Evolutionary conservation across 2,888 invertebrate genomes (phyloP).

Genomic region (Cerastis leucographa): DNA sequence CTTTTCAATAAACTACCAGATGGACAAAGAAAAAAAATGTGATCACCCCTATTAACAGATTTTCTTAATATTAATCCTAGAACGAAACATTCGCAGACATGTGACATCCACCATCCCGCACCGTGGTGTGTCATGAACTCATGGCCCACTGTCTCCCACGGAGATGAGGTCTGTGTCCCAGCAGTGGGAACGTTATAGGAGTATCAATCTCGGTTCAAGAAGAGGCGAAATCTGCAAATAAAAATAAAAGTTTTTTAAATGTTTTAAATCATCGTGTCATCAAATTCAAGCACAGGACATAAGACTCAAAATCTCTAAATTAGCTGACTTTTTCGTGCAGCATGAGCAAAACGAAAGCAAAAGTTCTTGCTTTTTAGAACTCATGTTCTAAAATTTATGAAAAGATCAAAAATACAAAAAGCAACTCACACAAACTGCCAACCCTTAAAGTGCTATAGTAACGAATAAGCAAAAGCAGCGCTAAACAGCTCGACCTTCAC

Average conservation of each 20-base stretch:
- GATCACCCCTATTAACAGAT: no score
- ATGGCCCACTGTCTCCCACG: background rate
- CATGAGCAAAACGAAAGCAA: background rate
- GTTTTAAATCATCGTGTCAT: background rate
- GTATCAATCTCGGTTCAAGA: background rate
- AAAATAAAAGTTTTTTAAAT: background rate
- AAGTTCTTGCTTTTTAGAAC: no score
- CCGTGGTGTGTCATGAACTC: background rate
- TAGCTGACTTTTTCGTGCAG: background rate
- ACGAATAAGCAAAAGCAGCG: slow-evolving; percentile 31
- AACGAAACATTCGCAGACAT: background rate
- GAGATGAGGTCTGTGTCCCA: background rate
- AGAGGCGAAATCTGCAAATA: background rate
- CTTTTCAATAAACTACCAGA: no score
- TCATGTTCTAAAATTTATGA: background rate
- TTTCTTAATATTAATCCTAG: background rate
- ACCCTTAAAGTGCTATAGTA: slow-evolving; percentile 28
- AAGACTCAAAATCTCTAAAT: background rate
- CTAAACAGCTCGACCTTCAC: slow-evolving; percentile 51
- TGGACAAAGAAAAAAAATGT: no score
- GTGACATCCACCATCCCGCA: background rate
- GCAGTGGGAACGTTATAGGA: background rate
- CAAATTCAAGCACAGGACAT: background rate
- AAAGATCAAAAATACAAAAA: background rate
- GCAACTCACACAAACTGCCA: background rate